These are phyloP conservation scores for Pinctada fucata DNA, from an alignment of 2,888 invertebrate genomes.

Conservation along the genomic window DNA sequence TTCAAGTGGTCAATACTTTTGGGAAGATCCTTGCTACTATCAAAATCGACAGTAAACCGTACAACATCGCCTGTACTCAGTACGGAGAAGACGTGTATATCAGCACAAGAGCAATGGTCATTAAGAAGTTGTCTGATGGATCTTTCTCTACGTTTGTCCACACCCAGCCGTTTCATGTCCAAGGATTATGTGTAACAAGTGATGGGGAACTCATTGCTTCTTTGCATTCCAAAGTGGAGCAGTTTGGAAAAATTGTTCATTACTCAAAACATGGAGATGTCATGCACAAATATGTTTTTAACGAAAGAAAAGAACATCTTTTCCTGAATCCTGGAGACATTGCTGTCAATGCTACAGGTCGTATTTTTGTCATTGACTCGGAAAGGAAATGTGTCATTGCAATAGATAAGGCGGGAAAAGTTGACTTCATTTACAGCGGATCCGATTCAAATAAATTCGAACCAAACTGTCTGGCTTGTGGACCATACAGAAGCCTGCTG, in stretches of 20 bases:
- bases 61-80: conserved; percentile 20
- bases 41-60: conserved; percentile 16
- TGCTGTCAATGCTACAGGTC: conserved; percentile 14
- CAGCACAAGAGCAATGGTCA: conserved; percentile 17
- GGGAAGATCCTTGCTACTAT: conserved; percentile 21
- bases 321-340: conserved; percentile 25
- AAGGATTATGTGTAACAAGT: conserved; percentile 21
- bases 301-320: conserved; percentile 8
- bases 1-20: conserved; percentile 16
- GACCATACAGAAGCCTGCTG: conserved; percentile 14
- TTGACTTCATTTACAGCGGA: conserved; percentile 14
- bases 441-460: conserved; percentile 13
- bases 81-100: conserved; percentile 22
- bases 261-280: conserved; percentile 22
- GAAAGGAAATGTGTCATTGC: conserved; percentile 18
- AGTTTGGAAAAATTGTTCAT: conserved; percentile 22
- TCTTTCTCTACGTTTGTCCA: conserved; percentile 15
- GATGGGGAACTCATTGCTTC: conserved; percentile 20
- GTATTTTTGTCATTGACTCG: conserved; percentile 23
- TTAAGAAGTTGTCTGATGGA: conserved; percentile 10
- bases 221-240: conserved; percentile 14
- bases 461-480: conserved; percentile 19
- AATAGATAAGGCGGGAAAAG: background rate
- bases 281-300: conserved; percentile 10
- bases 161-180: conserved; percentile 12